Base-by-base conservation (phyloP, 2,888 invertebrate genomes). In the Tinea semifulvella region DNA sequence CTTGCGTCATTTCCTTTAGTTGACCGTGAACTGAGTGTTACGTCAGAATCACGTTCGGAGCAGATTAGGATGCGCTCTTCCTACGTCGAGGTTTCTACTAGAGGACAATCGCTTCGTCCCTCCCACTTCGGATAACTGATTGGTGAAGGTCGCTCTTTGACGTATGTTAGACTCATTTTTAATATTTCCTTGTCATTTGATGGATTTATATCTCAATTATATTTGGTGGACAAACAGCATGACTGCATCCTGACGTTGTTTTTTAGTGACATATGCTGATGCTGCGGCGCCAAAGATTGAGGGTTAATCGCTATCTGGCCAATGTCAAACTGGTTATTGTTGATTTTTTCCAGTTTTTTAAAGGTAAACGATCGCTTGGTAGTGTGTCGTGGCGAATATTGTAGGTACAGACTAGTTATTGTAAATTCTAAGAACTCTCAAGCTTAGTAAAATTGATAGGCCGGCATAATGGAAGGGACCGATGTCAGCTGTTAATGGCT, bases 1-100 rank as follows among this genome's bases (percentile, higher is more conserved):
- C 60, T 74, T 75, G 76, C 77, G 79, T 80, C 79, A 79, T 74
- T 77, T 80, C 80, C 79, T 79, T 63, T 65, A 55, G 66, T 52
- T 72, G 80, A 71, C 80, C 80, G 71, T 79, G 80, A 79, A 77
- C 76, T 53, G 61, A 25, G 45, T 16, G 69, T 77, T 71, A 77
- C 77, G 76, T 79, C 75, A 75, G 54, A 52, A 52, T 62, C 36
- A 8, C 17, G 39, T 68, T 55, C 57, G 58, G 55, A 53, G 59
- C 61, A 67, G 63, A 67, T 70, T 67, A 65, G 68, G 69, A 72
- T 67, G 72, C 65, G 65, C 66, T 65, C 22, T 22, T 13, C 40
- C 22, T 40, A 40, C 22, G 40, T 22, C 17, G 40, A 17, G n/a
- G 40, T 22, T 40, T 18, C 31, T 31, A 31, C 31, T 11, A 60